Percentiles rank a stretch among this genome's conserved stretches.
Evolutionary conservation across 2,113 vertebrate genomes (phyloP).

Genomic region (Gobius niger): DNA sequence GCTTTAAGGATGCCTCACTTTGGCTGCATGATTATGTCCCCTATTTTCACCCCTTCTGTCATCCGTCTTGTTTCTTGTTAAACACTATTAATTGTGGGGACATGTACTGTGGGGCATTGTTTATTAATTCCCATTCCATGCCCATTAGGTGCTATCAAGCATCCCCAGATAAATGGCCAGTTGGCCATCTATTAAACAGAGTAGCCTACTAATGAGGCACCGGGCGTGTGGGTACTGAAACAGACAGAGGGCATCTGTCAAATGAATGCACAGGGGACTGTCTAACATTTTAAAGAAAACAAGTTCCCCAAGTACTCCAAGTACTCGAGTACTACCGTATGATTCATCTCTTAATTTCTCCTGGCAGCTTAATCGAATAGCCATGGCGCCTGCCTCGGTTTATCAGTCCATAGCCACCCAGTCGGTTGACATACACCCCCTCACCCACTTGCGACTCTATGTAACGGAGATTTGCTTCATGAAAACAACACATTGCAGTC

Average conservation of each 20-base stretch:
- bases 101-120: slow-evolving; percentile 56
- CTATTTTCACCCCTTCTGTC: slow-evolving; percentile 26
- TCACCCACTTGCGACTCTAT: too few relatives aligned
- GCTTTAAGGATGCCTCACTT: slow-evolving; percentile 6
- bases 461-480: too few relatives aligned
- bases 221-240: background rate
- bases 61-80: slow-evolving; percentile 65
- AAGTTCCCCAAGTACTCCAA: too few relatives aligned
- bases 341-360: too few relatives aligned
- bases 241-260: background rate
- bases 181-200: slow-evolving; percentile 56
- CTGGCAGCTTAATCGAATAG: too few relatives aligned
- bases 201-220: slow-evolving; percentile 45
- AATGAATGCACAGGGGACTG: too few relatives aligned
- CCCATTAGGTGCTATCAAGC: slow-evolving; percentile 64
- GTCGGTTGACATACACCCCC: too few relatives aligned
- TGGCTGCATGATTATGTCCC: slow-evolving; percentile 40
- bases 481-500: too few relatives aligned
- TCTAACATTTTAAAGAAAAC: too few relatives aligned
- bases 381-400: too few relatives aligned
- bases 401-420: too few relatives aligned
- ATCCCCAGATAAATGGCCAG: slow-evolving; percentile 63
- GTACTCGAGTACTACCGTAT: too few relatives aligned
- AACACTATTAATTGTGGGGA: slow-evolving; percentile 67
- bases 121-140: slow-evolving; percentile 72